A percentile compares a stretch with the other conserved stretches of the same genome.
These are phyloP conservation scores for Tympanuchus pallidicinctus DNA, from an alignment of 2,113 vertebrate species.

Conservation along the genomic window DNA sequence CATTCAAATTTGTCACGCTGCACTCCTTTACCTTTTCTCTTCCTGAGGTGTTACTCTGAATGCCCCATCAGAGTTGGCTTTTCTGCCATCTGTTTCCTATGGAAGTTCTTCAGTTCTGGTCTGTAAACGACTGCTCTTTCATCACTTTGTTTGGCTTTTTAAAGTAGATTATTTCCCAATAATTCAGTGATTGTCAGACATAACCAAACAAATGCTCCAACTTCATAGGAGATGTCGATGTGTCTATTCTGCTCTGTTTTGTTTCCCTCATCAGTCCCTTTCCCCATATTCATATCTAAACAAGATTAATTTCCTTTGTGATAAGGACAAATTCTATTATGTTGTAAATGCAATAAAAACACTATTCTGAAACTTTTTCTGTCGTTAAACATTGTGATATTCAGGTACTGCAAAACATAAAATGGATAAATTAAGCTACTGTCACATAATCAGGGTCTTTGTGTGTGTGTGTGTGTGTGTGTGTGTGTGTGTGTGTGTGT, in stretches of 20 bases:
- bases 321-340: neutral
- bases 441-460: neutral
- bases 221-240: neutral
- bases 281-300: neutral
- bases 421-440: neutral
- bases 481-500: neutral
- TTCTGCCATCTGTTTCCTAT: conserved; percentile 27
- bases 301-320: neutral
- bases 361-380: neutral
- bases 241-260: neutral
- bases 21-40: conserved; percentile 26
- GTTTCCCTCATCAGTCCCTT: neutral
- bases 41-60: conserved; percentile 12
- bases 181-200: neutral
- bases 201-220: neutral
- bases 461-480: neutral
- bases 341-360: neutral
- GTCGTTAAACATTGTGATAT: neutral
- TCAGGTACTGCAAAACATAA: neutral
- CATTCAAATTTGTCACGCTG: conserved; percentile 2
- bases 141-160: conserved; percentile 14
- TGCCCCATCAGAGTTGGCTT: conserved; percentile 18
- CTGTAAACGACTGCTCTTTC: conserved; percentile 35
- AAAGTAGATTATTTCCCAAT: neutral
- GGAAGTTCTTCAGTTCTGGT: conserved; percentile 24